A percentile compares a stretch with the other conserved stretches of the same genome.
Evolutionary conservation across 2,797 vertebrate genomes (phyloP).

Genomic region (Danio albolineatus): DNA sequence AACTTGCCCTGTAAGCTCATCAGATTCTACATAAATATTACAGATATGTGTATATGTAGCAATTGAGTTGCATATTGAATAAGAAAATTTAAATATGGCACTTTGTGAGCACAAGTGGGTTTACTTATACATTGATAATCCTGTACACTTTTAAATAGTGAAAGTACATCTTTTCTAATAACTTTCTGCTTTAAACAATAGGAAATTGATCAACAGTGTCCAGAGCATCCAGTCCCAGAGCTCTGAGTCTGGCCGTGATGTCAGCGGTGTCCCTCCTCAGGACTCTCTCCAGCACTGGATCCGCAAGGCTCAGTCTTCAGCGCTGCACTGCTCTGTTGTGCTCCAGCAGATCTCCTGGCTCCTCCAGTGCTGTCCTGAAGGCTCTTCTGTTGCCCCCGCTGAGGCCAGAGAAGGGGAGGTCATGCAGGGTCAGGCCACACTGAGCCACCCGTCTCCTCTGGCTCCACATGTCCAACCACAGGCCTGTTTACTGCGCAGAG

Average conservation of each 20-base stretch:
- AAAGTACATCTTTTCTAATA: background rate
- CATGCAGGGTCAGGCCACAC: conserved; percentile 67
- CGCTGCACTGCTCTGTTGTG: conserved; percentile 82
- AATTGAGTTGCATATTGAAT: no score
- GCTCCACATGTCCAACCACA: conserved; percentile 80
- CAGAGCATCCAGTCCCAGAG: conserved; percentile 77
- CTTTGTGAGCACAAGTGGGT: no score
- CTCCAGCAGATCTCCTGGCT: conserved; percentile 89
- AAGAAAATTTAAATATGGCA: no score
- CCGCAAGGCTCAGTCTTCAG: conserved; percentile 77
- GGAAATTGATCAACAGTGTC: conserved; percentile 83
- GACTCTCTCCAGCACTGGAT: conserved; percentile 81
- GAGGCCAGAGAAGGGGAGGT: conserved; percentile 64
- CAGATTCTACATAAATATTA: no score
- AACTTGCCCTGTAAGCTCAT: no score
- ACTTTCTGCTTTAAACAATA: conserved; percentile 59
- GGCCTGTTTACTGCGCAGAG: conserved; percentile 83
- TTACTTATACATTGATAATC: no score
- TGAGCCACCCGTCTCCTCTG: conserved; percentile 84
- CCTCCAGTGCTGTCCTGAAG: conserved; percentile 88
- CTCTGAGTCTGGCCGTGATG: conserved; percentile 62
- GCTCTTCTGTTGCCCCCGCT: conserved; percentile 24
- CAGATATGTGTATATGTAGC: no score
- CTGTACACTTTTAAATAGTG: background rate
- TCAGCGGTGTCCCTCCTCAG: conserved; percentile 86